Conservation (phyloP, 2,888 invertebrate species). For the Xiphydria camelus region DNA sequence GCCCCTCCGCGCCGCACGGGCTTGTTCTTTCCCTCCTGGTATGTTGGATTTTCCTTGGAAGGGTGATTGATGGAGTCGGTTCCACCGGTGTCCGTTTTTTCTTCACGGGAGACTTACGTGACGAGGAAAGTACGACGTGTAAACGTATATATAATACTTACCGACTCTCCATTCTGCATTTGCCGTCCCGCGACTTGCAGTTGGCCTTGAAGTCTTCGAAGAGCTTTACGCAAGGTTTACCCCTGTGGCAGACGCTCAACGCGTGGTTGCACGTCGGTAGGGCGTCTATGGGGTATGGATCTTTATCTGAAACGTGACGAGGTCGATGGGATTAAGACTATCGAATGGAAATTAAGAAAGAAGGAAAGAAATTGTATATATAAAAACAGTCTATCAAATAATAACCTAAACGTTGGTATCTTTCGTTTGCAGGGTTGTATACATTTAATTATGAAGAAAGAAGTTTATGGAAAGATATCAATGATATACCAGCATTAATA, state of each 20-base stretch:
- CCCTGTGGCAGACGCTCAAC: conserved; percentile 80
- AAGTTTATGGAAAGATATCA: too few relatives aligned
- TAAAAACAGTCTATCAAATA: too few relatives aligned
- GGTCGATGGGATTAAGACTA: too few relatives aligned
- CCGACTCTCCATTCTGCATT: conserved; percentile 90
- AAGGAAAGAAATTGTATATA: too few relatives aligned
- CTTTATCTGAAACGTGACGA: conserved; percentile 80
- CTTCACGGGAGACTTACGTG: background rate
- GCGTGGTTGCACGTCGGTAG: conserved; percentile 90
- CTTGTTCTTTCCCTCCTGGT: background rate
- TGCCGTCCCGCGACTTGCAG: conserved; percentile 84
- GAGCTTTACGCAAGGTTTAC: conserved; percentile 77
- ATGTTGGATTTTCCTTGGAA: background rate
- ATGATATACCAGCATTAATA: too few relatives aligned
- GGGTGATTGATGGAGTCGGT: too few relatives aligned
- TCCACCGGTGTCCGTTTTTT: background rate
- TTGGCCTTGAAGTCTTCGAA: conserved; percentile 86
- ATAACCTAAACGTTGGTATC: too few relatives aligned
- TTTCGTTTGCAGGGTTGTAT: too few relatives aligned
- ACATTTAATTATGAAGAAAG: too few relatives aligned
- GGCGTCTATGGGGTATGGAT: conserved; percentile 86
- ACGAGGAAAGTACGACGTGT: background rate
- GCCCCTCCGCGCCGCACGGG: background rate
- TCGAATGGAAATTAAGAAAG: background rate
- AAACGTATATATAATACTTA: conserved; percentile 54